Conservation (phyloP, 2,113 vertebrate genomes). For the Cacatua alba region DNA sequence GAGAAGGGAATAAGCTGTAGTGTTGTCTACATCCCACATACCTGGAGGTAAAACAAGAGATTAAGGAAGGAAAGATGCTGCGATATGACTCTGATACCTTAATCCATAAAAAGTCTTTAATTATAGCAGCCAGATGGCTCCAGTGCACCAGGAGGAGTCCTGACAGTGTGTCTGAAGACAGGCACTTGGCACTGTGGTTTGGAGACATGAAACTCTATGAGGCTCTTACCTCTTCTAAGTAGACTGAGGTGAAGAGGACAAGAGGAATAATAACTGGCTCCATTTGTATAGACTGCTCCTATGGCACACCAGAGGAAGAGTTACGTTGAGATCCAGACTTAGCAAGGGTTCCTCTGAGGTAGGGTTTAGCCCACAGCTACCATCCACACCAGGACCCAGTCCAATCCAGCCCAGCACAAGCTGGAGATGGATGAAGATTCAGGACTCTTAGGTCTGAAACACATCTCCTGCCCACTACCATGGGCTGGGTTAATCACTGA, state of each 20-base stretch:
- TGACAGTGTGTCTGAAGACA: not conserved
- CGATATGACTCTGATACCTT: not conserved
- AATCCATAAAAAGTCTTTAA: not conserved
- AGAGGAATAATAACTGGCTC: not conserved
- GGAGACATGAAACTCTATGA: not conserved
- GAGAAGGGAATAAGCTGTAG: not conserved
- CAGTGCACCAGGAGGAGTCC: not conserved
- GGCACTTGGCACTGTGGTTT: not conserved
- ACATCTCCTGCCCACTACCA: not conserved
- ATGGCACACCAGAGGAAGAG: not conserved
- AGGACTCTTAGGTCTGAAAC: not conserved
- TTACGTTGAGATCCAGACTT: fast-evolving
- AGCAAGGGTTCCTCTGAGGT: not conserved
- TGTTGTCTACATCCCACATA: not conserved
- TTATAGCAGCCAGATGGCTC: not conserved
- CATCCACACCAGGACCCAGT: not conserved
- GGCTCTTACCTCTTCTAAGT: not conserved
- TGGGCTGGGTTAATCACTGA: not conserved
- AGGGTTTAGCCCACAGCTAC: not conserved
- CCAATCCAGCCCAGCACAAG: not conserved
- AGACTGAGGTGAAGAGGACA: not conserved
- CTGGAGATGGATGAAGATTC: not conserved
- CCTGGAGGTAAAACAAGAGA: not conserved
- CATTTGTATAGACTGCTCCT: not conserved
- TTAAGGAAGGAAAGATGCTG: not conserved